Conservation (phyloP, 2,113 vertebrate species). For the Puffinus mauretanicus region DNA sequence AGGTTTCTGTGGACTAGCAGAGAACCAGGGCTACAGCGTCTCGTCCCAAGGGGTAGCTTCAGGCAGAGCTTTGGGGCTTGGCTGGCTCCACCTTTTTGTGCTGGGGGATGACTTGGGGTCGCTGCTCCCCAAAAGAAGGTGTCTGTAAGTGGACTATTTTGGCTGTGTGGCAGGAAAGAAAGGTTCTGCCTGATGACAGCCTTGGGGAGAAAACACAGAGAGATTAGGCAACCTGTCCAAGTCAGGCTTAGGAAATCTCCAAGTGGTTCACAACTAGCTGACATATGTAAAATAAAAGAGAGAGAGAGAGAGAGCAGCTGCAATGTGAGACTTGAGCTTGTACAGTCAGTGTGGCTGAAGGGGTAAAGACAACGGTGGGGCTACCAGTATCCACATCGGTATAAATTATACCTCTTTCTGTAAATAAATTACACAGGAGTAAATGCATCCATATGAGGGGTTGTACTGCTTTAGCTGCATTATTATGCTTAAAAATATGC, state of each 20-base stretch:
- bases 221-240: not conserved
- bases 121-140: not conserved
- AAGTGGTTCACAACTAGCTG: not conserved
- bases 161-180: not conserved
- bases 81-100: not conserved
- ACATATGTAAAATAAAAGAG: not conserved
- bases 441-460: not conserved
- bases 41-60: not conserved
- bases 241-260: not conserved
- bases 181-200: not conserved
- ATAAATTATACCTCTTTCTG: not conserved
- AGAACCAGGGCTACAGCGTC: not conserved
- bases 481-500: not conserved
- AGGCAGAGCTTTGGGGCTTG: not conserved
- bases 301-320: not conserved
- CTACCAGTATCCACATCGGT: not conserved
- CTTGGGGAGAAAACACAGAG: not conserved
- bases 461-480: not conserved
- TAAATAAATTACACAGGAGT: not conserved
- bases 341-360: not conserved
- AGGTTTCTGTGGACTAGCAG: not conserved
- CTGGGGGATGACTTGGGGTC: not conserved
- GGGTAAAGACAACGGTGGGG: not conserved
- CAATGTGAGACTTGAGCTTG: not conserved
- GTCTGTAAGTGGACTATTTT: not conserved